Percentiles rank a stretch among this genome's conserved stretches.
These are phyloP conservation scores for Trilocha varians DNA, from an alignment of 2,888 invertebrate species.

Conservation along the genomic window DNA sequence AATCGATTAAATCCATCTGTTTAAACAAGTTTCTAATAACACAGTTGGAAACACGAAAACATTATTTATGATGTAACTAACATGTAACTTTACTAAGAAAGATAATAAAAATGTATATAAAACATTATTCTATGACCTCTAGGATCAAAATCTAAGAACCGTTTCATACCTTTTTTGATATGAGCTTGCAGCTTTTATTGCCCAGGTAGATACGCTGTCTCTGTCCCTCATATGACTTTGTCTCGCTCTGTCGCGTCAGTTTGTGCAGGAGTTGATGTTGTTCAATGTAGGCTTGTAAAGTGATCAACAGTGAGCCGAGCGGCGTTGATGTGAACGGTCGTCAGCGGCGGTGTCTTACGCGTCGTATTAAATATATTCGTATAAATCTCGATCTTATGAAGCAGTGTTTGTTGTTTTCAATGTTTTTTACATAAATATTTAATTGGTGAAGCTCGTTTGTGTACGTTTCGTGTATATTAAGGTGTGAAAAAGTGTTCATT, in stretches of 20 bases:
- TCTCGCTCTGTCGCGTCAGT: conserved; percentile 44
- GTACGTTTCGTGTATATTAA: conserved; percentile 12
- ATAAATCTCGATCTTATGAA: conserved; percentile 45
- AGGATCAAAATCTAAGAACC: conserved; percentile 32
- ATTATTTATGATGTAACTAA: not conserved
- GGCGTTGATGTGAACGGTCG: conserved; percentile 61
- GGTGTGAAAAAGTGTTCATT: conserved; percentile 8
- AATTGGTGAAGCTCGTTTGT: conserved; percentile 7
- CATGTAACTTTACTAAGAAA: too few species aligned
- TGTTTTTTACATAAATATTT: conserved; percentile 6
- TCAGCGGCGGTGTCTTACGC: conserved; percentile 33
- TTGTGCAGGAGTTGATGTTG: conserved; percentile 61
- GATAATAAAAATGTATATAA: too few species aligned
- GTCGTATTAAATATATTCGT: conserved; percentile 51
- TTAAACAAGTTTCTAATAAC: not conserved
- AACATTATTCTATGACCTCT: conserved; percentile 17
- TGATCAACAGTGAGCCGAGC: conserved; percentile 59
- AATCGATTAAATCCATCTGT: not conserved
- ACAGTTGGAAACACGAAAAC: not conserved
- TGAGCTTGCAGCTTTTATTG: conserved; percentile 52
- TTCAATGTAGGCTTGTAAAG: conserved; percentile 24
- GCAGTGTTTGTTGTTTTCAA: conserved; percentile 38
- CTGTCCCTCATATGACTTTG: conserved; percentile 20
- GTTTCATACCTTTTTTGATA: conserved; percentile 41
- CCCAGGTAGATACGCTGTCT: conserved; percentile 56